Evolutionary conservation across 2,888 invertebrate species (phyloP).

Genomic region (Drosophila pseudotakahashii): DNA sequence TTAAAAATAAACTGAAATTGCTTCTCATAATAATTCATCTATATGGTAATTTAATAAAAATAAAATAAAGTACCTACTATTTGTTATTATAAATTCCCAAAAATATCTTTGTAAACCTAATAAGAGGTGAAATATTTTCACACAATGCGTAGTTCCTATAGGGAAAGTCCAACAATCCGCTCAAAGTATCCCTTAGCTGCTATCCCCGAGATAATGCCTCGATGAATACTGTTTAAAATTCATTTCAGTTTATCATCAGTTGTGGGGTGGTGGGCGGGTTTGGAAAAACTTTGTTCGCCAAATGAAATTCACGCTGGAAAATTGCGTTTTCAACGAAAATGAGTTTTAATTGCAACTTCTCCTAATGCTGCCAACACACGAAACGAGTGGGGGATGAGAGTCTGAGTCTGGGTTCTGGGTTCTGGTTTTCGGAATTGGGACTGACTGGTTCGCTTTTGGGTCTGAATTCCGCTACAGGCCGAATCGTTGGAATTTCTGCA

Average conservation of each 20-base stretch:
- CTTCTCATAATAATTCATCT: not conserved
- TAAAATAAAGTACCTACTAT: not conserved
- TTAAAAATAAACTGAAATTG: not conserved
- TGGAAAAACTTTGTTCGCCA: constrained; percentile 43
- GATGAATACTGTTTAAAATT: constrained; percentile 74
- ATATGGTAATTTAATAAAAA: not conserved
- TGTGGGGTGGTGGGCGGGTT: constrained; percentile 18
- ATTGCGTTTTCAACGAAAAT: constrained; percentile 77
- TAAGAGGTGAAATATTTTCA: not conserved
- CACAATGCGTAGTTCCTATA: too few species aligned
- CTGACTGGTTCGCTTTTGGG: constrained; percentile 12
- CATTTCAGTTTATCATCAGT: constrained; percentile 74
- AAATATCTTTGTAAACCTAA: too few species aligned
- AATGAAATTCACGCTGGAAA: constrained; percentile 74
- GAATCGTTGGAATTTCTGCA: constrained; percentile 57
- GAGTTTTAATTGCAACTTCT: constrained; percentile 80
- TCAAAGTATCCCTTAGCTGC: constrained; percentile 2
- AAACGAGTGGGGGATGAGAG: constrained; percentile 10
- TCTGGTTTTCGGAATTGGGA: not conserved
- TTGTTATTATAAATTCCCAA: not conserved
- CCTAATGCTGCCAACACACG: constrained; percentile 72
- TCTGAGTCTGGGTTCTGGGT: not conserved
- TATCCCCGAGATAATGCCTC: constrained; percentile 56
- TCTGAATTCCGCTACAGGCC: constrained; percentile 26
- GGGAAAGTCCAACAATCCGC: constrained; percentile 6